phyloP scores from a whole-genome alignment of 2,888 invertebrate genomes.

The Cephus rjabovi region DNA sequence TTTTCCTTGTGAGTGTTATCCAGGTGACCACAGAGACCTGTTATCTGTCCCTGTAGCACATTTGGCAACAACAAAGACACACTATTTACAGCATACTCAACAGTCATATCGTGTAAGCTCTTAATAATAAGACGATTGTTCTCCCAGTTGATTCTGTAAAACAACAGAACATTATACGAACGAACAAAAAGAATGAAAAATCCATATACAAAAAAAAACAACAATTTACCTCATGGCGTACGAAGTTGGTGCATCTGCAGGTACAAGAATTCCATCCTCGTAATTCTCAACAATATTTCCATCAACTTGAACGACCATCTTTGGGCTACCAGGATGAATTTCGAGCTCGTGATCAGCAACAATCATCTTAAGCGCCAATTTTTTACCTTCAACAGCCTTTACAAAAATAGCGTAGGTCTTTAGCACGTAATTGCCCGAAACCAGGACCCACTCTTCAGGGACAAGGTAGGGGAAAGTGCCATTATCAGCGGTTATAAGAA shows the following conservation, averaged over 20 bases:
- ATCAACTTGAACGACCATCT: constrained; percentile 32
- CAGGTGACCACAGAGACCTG: constrained; percentile 48
- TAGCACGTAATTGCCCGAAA: constrained; percentile 49
- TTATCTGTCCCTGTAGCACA: constrained; percentile 35
- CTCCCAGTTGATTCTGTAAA: constrained; percentile 34
- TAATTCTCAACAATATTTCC: constrained; percentile 26
- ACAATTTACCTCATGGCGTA: background rate
- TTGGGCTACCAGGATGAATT: constrained; percentile 29
- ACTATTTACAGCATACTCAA: constrained; percentile 32
- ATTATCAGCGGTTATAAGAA: constrained; percentile 41
- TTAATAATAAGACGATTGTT: constrained; percentile 32
- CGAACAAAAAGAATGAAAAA: background rate
- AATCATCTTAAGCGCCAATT: constrained; percentile 38
- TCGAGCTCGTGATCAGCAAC: constrained; percentile 33
- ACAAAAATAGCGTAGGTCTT: constrained; percentile 56
- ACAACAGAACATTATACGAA: constrained; percentile 16
- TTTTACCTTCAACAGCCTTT: constrained; percentile 44
- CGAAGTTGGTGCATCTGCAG: background rate
- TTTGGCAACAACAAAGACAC: constrained; percentile 31
- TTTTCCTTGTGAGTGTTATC: constrained; percentile 34
- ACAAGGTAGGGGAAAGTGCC: constrained; percentile 34
- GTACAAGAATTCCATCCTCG: constrained; percentile 34
- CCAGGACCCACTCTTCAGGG: constrained; percentile 55
- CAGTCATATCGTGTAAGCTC: constrained; percentile 21
- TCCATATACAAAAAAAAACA: background rate